Evolutionary conservation across 2,797 vertebrate genomes (phyloP).

Genomic region (Discoglossus pictus): DNA sequence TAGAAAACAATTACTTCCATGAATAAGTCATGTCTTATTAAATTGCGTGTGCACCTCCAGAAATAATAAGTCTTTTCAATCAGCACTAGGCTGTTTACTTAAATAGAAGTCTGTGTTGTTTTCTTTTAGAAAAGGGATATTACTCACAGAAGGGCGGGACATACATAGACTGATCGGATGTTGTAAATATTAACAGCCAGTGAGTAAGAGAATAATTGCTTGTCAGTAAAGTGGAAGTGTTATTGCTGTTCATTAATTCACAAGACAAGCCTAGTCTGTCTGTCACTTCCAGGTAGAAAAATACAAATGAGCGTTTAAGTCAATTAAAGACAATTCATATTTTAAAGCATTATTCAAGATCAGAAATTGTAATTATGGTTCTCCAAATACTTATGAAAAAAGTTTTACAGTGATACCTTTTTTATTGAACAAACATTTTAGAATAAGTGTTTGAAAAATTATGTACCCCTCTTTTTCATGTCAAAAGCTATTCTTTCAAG

Average conservation of each 20-base stretch:
- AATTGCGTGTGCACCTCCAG: constrained; percentile 58
- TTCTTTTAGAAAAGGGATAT: constrained; percentile 60
- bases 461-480: no score
- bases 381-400: no score
- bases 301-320: no score
- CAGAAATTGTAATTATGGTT: no score
- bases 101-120: constrained; percentile 65
- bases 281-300: constrained; percentile 56
- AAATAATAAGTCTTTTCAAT: constrained; percentile 62
- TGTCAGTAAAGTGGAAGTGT: constrained; percentile 57
- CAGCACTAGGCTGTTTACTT: constrained; percentile 64
- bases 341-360: no score
- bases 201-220: constrained; percentile 50
- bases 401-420: no score
- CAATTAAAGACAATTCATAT: no score
- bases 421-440: no score
- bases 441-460: no score
- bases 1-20: constrained; percentile 61
- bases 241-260: constrained; percentile 43
- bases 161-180: constrained; percentile 52
- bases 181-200: constrained; percentile 53
- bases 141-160: constrained; percentile 54
- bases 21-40: constrained; percentile 63
- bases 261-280: constrained; percentile 52
- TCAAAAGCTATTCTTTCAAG: no score